Conservation (phyloP, 2,888 invertebrate species). For the Trilocha varians region DNA sequence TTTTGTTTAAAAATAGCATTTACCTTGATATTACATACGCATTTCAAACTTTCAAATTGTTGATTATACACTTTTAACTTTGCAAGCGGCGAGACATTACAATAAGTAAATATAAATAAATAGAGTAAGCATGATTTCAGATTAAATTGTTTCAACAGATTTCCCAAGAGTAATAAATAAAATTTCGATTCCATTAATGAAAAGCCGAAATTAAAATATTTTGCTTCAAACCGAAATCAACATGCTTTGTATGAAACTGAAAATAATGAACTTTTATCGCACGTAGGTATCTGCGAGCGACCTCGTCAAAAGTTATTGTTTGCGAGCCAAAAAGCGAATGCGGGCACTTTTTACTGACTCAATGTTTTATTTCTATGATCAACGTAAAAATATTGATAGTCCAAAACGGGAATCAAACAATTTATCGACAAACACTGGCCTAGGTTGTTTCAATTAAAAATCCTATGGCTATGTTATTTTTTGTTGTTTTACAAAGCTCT, state of each 20-base stretch:
- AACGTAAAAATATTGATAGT: constrained; percentile 3
- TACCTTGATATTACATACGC: too few species aligned
- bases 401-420: constrained; percentile 1
- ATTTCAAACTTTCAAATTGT: too few species aligned
- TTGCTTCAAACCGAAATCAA: neutral
- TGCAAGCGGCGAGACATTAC: too few species aligned
- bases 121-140: too few species aligned
- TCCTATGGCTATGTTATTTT: neutral
- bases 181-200: neutral
- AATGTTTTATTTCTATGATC: neutral
- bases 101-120: too few species aligned
- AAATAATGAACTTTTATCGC: constrained; percentile 1
- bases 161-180: too few species aligned
- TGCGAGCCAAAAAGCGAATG: constrained; percentile 6
- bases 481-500: too few species aligned
- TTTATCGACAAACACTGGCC: neutral
- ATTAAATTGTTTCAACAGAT: too few species aligned
- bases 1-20: too few species aligned
- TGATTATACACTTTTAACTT: too few species aligned
- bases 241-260: neutral
- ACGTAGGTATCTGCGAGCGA: neutral
- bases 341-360: constrained; percentile 3
- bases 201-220: neutral
- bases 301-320: constrained; percentile 5
- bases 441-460: neutral